Evolutionary conservation across 2,113 vertebrate species (phyloP).

Genomic region (Myotis brandtii): DNA sequence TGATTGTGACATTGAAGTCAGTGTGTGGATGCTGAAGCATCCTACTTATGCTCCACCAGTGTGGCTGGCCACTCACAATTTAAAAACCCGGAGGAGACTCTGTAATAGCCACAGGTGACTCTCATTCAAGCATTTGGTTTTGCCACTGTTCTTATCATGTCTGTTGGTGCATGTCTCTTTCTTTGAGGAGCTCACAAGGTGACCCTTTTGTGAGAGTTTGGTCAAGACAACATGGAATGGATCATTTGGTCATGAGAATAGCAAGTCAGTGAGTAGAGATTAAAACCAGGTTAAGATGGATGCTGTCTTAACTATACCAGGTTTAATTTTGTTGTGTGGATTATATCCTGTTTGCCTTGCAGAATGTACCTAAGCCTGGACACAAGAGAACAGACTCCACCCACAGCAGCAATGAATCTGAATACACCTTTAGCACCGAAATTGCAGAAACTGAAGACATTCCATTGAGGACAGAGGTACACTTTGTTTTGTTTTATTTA

Average conservation of each 20-base stretch:
- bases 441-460: constrained; percentile 94
- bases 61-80: not conserved
- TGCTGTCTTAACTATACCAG: not conserved
- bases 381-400: constrained; percentile 97
- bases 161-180: not conserved
- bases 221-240: not conserved
- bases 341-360: constrained; percentile 51
- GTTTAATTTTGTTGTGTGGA: constrained; percentile 56
- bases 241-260: not conserved
- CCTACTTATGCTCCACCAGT: not conserved
- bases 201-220: not conserved
- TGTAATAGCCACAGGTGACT: not conserved
- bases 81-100: not conserved
- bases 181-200: not conserved
- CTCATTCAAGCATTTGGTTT: not conserved
- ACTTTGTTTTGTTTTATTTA: not conserved
- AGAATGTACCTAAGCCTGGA: constrained; percentile 94
- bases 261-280: not conserved
- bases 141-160: not conserved
- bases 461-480: constrained; percentile 91
- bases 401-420: constrained; percentile 99
- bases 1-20: not conserved
- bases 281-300: not conserved
- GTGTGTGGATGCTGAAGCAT: not conserved
- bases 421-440: constrained; percentile 97